phyloP scores from a whole-genome alignment of 1,140 invertebrate species.

The Dolichoris vasculosae region DNA sequence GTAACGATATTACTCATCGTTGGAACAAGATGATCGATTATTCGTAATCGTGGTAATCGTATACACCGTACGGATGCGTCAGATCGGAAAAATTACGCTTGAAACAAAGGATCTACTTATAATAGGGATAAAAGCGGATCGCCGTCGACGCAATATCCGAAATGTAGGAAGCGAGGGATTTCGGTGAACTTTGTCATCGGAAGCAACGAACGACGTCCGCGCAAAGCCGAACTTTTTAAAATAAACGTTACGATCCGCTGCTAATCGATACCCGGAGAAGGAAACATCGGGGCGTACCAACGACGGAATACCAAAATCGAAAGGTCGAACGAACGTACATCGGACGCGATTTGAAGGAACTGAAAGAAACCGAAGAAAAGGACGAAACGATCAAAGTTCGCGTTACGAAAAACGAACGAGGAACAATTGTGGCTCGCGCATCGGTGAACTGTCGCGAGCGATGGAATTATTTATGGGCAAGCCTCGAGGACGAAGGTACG shows the following conservation, averaged over 20 bases:
- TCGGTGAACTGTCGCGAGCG: background rate
- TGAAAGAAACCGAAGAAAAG: background rate
- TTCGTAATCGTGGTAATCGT: background rate
- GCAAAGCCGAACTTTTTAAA: background rate
- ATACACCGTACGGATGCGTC: background rate
- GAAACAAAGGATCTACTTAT: background rate
- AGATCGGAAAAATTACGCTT: background rate
- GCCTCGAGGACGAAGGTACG: no score
- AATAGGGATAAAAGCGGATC: background rate
- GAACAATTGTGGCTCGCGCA: background rate
- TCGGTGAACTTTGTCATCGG: background rate
- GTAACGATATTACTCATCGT: background rate
- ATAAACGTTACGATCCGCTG: no score
- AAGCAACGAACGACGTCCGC: background rate
- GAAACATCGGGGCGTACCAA: background rate
- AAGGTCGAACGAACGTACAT: background rate
- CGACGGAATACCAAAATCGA: background rate
- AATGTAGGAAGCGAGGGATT: background rate
- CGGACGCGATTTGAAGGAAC: background rate
- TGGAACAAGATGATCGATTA: background rate
- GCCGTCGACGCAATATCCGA: background rate
- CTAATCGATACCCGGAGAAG: background rate
- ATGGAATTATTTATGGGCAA: constrained; percentile 31
- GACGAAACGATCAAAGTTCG: background rate
- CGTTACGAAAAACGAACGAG: background rate